Conservation (phyloP, 2,888 invertebrate genomes). For the Ennomos fuscantarius region DNA sequence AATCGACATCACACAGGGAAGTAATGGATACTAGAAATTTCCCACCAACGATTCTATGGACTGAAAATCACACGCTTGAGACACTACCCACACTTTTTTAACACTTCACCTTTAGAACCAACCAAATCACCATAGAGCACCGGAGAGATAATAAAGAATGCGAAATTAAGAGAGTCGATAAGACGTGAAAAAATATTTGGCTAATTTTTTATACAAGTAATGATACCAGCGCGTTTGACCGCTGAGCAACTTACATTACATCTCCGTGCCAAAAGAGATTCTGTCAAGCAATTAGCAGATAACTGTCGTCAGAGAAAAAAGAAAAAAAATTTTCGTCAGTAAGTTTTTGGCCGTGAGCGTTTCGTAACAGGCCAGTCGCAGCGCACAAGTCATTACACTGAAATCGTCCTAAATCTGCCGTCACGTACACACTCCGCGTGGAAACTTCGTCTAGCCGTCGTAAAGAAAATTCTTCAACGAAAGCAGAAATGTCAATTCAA, state of each 20-base stretch:
- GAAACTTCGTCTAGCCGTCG: conserved; percentile 47
- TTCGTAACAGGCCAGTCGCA: conserved; percentile 66
- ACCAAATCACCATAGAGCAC: conserved; percentile 57
- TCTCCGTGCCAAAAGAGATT: conserved; percentile 69
- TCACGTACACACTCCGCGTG: conserved; percentile 59
- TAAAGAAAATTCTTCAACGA: conserved; percentile 66
- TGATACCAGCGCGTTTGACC: conserved; percentile 46
- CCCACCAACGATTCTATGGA: conserved; percentile 66
- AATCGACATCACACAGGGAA: conserved; percentile 77
- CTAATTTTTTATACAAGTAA: conserved; percentile 65
- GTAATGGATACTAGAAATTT: conserved; percentile 76
- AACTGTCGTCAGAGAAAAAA: conserved; percentile 64
- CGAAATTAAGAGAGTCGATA: conserved; percentile 54
- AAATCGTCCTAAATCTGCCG: conserved; percentile 66
- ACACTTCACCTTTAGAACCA: conserved; percentile 44
- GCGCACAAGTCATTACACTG: conserved; percentile 64
- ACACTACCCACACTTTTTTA: conserved; percentile 51
- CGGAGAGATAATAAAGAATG: conserved; percentile 29
- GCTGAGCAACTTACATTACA: conserved; percentile 50
- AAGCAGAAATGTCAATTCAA: conserved; percentile 56
- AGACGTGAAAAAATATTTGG: conserved; percentile 50
- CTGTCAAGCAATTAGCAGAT: conserved; percentile 73
- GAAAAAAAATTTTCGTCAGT: conserved; percentile 64
- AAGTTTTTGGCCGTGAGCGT: conserved; percentile 66
- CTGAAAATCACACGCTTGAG: conserved; percentile 72